phyloP scores from a whole-genome alignment of 2,797 vertebrate species.

The Steatocranus sp. region DNA sequence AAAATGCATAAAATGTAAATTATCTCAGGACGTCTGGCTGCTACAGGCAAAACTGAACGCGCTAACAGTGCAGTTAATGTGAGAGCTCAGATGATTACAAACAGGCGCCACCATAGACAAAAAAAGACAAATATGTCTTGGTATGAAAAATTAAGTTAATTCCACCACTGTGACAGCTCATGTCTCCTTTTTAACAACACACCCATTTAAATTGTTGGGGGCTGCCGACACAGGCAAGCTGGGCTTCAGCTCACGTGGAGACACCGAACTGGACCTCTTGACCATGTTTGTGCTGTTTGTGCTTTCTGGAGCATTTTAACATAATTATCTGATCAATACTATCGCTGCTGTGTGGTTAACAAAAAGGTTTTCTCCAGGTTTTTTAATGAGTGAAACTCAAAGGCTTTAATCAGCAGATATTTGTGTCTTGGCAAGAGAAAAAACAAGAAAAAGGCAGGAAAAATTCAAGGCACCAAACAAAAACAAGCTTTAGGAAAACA shows the following conservation, averaged over 20 bases:
- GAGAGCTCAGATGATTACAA: accelerated
- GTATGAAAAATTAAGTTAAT: accelerated
- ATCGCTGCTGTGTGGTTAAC: background rate
- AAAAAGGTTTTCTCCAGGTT: background rate
- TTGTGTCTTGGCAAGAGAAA: background rate
- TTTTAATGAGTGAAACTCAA: background rate
- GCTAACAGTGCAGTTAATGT: background rate
- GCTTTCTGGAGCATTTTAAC: background rate
- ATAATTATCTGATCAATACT: background rate
- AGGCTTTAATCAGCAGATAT: background rate
- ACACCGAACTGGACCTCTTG: background rate
- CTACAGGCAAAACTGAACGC: background rate
- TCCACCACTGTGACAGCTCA: background rate
- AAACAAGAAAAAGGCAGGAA: background rate
- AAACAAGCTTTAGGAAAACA: background rate
- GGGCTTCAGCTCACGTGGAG: background rate
- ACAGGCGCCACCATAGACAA: background rate
- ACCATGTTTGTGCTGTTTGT: accelerated
- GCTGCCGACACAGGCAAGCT: background rate
- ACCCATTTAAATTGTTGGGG: accelerated
- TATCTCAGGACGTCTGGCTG: background rate
- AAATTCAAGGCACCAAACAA: background rate
- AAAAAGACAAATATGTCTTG: background rate
- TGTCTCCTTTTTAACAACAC: accelerated
- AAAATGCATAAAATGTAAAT: background rate